Evolutionary conservation across 2,113 vertebrate genomes (phyloP).

Genomic region (Columba livia): DNA sequence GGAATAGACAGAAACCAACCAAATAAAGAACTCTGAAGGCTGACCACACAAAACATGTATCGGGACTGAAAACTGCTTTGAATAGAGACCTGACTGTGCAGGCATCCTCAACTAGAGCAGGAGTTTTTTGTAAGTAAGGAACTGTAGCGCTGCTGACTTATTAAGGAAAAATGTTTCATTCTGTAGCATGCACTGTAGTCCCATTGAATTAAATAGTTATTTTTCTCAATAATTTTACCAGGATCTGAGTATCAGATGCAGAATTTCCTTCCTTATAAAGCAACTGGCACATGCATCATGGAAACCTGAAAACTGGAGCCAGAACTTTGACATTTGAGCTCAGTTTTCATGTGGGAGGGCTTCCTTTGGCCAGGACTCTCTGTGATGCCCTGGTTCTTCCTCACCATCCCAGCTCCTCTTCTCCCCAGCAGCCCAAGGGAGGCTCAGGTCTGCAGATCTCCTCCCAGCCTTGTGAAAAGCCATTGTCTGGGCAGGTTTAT

Average conservation of each 20-base stretch:
- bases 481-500: background rate
- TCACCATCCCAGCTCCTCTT: too few species aligned
- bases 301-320: background rate
- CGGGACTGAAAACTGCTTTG: background rate
- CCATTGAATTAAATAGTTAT: background rate
- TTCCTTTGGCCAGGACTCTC: background rate
- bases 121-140: background rate
- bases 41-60: background rate
- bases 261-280: background rate
- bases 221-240: background rate
- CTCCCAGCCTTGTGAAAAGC: background rate
- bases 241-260: fast-evolving
- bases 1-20: background rate
- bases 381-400: background rate
- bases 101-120: background rate
- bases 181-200: background rate
- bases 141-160: background rate
- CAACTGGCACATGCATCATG: background rate
- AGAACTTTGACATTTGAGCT: background rate
- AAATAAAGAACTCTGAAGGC: background rate
- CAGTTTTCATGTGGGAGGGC: background rate
- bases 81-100: background rate
- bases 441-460: background rate
- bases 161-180: background rate
- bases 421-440: background rate